Conservation (phyloP, 2,113 vertebrate species). For the Rhinoptilus africanus region DNA sequence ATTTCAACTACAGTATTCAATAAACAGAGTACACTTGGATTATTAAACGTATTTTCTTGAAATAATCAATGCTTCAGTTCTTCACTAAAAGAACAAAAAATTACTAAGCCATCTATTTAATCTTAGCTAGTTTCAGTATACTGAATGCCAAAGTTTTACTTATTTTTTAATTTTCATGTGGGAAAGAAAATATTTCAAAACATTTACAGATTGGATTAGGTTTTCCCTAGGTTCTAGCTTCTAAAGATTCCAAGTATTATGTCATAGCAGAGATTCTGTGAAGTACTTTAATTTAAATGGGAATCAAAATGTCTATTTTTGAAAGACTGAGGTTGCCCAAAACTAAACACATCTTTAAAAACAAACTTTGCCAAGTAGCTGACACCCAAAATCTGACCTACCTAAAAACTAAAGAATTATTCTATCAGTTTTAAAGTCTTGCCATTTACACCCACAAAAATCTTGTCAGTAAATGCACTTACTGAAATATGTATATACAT, state of each 20-base stretch:
- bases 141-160: constrained; percentile 20
- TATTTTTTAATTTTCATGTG: constrained; percentile 26
- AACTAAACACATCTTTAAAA: constrained; percentile 58
- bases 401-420: background rate
- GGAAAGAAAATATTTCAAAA: constrained; percentile 48
- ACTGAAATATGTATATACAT: background rate
- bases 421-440: background rate
- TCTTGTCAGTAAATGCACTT: background rate
- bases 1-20: background rate
- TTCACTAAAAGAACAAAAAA: background rate
- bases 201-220: constrained; percentile 6
- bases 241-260: constrained; percentile 56
- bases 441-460: background rate
- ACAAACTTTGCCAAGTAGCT: constrained; percentile 42
- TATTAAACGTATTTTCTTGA: constrained; percentile 9
- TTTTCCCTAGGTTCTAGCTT: constrained; percentile 37
- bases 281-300: constrained; percentile 55
- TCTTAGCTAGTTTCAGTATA: background rate
- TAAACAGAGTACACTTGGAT: background rate
- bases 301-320: constrained; percentile 61
- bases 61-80: background rate
- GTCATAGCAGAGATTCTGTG: constrained; percentile 47
- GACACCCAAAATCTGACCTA: constrained; percentile 47
- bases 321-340: constrained; percentile 21
- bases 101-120: background rate